Evolutionary conservation across 2,797 vertebrate species (phyloP), one percentile per base, ranked within the genome.

Genomic region (Pseudotriccus pelzelni): DNA sequence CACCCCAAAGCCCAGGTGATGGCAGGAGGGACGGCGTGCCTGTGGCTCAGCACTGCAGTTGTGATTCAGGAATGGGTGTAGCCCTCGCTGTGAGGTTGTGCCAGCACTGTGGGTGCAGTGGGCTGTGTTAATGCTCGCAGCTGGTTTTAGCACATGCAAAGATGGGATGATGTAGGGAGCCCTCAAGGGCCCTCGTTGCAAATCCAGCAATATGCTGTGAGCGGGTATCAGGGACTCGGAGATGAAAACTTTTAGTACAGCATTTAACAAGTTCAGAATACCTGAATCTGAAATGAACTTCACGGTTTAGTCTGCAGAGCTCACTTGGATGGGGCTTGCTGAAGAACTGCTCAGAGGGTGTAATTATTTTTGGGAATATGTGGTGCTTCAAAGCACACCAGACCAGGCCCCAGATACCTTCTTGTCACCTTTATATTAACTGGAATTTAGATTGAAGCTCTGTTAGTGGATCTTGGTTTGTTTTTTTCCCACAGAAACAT

Each of bases 21-120:
- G 70, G 62, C 2, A 0, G 43, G 52, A 25, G 59, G 43, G 28
- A 19, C 1, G 1, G 27, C 0, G 19, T 1, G 1, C 32, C 64
- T 22, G 47, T 27, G 41, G 41, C 64, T 91, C 14, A 16, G 67
- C 76, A 34, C 34, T 5, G 2, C 62, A 30, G 73, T 59, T 59
- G 75, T 1, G 13, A 28, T 24, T 18, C 2, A 4, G 74, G 77
- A 37, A 9, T 11, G 60, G 75, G 69, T 32, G 20, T 55, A 63
- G 49, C 50, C 53, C 76, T 37, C 2, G 10, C 83, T 43, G 73
- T 23, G 43, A 55, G 34, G 77, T 19, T 21, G 3, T 78, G 77
- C 74, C 62, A 24, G 88, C 6, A 0, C 70, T 37, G 41, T 14
- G 53, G 72, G 53, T 78, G 85, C 74, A 72, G 30, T 12, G 76